phyloP scores from a whole-genome alignment of 2,113 vertebrate genomes.

The Pseudonaja textilis region DNA sequence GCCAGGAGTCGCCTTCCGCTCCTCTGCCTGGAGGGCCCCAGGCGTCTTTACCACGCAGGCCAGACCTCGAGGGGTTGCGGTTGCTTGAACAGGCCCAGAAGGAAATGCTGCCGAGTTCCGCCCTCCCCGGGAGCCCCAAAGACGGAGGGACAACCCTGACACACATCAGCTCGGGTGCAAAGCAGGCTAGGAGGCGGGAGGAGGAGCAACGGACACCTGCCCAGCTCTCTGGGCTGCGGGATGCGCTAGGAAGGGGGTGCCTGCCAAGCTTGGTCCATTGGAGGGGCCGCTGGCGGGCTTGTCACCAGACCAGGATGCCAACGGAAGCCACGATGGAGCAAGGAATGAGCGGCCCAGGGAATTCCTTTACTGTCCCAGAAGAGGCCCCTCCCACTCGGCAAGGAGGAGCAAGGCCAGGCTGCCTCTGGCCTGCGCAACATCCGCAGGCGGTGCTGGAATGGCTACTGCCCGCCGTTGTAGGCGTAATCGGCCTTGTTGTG shows the following conservation, averaged over 20 bases:
- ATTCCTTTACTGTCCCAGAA: constrained; percentile 34
- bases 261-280: constrained; percentile 31
- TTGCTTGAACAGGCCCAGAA: constrained; percentile 21
- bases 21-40: neutral
- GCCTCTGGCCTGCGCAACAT: constrained; percentile 29
- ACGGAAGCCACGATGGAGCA: constrained; percentile 3
- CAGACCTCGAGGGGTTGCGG: neutral
- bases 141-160: neutral
- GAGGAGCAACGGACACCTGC: neutral
- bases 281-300: constrained; percentile 43
- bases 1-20: neutral
- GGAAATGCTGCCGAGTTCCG: neutral
- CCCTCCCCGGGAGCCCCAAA: neutral
- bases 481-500: constrained; percentile 99
- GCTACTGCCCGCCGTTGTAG: constrained; percentile 93
- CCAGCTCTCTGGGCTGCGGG: constrained; percentile 17
- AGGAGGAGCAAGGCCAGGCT: constrained; percentile 39
- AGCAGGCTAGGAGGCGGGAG: neutral
- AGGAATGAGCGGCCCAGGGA: constrained; percentile 24
- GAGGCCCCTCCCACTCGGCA: neutral
- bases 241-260: neutral
- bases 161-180: neutral
- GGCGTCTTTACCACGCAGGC: neutral
- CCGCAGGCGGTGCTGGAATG: neutral
- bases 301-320: constrained; percentile 41